These are phyloP conservation scores for Limnephilus lunatus DNA, from an alignment of 2,888 invertebrate genomes.

Conservation along the genomic window DNA sequence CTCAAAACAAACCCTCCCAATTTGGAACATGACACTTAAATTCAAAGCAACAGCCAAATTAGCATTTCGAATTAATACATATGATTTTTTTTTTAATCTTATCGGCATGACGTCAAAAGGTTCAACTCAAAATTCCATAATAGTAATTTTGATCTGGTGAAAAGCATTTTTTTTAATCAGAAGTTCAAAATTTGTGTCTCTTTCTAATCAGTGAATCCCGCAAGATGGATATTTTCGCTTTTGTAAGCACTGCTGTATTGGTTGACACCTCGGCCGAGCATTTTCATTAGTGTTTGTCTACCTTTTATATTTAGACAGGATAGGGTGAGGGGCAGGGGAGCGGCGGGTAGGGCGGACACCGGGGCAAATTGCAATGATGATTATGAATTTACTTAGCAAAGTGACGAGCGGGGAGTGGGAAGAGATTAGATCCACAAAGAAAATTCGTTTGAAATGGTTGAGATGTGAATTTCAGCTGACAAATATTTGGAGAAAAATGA, in stretches of 20 bases:
- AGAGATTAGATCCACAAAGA: conserved; percentile 47
- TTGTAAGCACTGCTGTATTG: conserved; percentile 12
- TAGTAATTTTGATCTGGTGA: neutral
- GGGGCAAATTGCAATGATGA: conserved; percentile 63
- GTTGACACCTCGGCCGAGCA: conserved; percentile 61
- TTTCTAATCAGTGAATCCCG: neutral
- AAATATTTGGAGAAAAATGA: conserved; percentile 40
- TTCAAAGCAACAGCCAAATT: too few species aligned
- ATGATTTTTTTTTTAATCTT: neutral
- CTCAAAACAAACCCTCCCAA: too few species aligned
- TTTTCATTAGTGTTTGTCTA: conserved; percentile 60
- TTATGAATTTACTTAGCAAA: conserved; percentile 66
- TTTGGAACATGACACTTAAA: too few species aligned
- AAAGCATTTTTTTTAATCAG: neutral
- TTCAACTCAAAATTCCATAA: neutral
- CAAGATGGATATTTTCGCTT: neutral
- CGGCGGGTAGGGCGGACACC: conserved; percentile 40
- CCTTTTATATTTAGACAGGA: conserved; percentile 57
- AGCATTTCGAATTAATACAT: neutral
- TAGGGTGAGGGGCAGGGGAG: conserved; percentile 43
- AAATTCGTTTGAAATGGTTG: conserved; percentile 32
- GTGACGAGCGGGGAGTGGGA: conserved; percentile 58
- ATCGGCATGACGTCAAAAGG: neutral
- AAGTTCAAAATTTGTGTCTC: neutral
- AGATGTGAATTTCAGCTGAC: conserved; percentile 27